Base-by-base conservation (phyloP, 1,140 invertebrate species). In the Pteromalus puparum region DNA sequence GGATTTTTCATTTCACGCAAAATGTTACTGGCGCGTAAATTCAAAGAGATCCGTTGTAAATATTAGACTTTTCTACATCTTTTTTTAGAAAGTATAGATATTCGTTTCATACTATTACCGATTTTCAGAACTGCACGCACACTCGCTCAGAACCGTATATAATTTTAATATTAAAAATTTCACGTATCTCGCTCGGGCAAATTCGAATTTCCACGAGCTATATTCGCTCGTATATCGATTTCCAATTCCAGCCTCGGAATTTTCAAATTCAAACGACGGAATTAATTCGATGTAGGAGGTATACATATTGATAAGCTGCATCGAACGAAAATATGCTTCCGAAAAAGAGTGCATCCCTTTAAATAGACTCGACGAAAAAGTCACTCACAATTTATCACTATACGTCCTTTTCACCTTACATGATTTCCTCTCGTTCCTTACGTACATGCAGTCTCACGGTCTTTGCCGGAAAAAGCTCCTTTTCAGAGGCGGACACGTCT, bases 21-120 rank as follows among this genome's bases (percentile, higher is more conserved):
- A 73, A 73, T 38, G 15, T 73, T 78, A 78, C 30, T 65, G 30
- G 48, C 46, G 26, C 76, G 38, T 76, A 76, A 76, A 76, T 76
- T 76, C 24, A 2, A 24, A 48, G 42, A 76, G 38, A 46, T 10
- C 24, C 65, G n/a, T n/a, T n/a, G n/a, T n/a, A n/a, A n/a, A n/a
- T n/a, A n/a, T n/a, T n/a, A n/a, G n/a, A n/a, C n/a, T n/a, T n/a
- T n/a, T n/a, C n/a, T n/a, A n/a, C n/a, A n/a, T n/a, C n/a, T n/a
- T n/a, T n/a, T n/a, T n/a, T n/a, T n/a, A n/a, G n/a, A n/a, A n/a
- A n/a, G n/a, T n/a, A n/a, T n/a, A n/a, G n/a, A n/a, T n/a, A n/a
- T n/a, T n/a, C 26, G 10, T n/a, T 61, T 6, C 53, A 6, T 18
- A n/a, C 53, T 6, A 21, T n/a, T n/a, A 61, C 18, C 7, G 21